These are phyloP conservation scores for Rhyacophila brunnea DNA, from an alignment of 1,140 invertebrate species.

Conservation along the genomic window DNA sequence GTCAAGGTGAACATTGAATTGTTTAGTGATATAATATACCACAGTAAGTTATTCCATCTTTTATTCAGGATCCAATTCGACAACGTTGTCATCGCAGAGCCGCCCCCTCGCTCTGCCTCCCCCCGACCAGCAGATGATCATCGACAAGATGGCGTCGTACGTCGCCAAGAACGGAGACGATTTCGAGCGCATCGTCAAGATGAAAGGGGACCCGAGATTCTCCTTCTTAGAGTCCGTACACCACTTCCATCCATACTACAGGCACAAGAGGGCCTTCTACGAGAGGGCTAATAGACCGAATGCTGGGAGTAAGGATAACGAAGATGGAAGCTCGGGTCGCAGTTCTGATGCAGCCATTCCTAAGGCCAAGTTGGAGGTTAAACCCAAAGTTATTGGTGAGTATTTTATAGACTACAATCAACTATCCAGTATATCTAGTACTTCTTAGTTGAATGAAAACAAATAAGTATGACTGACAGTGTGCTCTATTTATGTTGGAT, in stretches of 20 bases:
- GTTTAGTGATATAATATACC: too few relatives aligned
- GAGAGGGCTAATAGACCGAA: slow-evolving; percentile 31
- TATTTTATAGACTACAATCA: too few relatives aligned
- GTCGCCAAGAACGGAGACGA: slow-evolving; percentile 91
- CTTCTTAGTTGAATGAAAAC: too few relatives aligned
- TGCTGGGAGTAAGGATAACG: slow-evolving; percentile 36
- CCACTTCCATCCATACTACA: slow-evolving; percentile 76
- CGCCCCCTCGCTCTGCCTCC: slow-evolving; percentile 65
- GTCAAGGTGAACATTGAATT: too few relatives aligned
- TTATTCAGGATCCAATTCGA: neutral
- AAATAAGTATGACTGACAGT: too few relatives aligned
- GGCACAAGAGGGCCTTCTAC: slow-evolving; percentile 51
- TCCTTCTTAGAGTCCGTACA: slow-evolving; percentile 74
- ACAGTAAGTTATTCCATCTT: too few relatives aligned
- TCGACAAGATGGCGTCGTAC: slow-evolving; percentile 95
- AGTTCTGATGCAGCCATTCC: too few relatives aligned
- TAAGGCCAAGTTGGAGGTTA: too few relatives aligned
- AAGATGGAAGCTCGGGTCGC: slow-evolving; percentile 15
- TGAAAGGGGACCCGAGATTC: slow-evolving; percentile 84
- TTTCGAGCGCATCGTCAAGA: slow-evolving; percentile 85
- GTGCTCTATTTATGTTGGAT: too few relatives aligned
- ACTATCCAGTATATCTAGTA: too few relatives aligned
- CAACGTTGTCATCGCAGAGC: slow-evolving; percentile 28
- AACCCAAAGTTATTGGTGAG: too few relatives aligned
- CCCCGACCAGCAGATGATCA: slow-evolving; percentile 79